These are phyloP conservation scores for Drosophila anceps DNA, from an alignment of 2,888 invertebrate genomes.

Conservation along the genomic window DNA sequence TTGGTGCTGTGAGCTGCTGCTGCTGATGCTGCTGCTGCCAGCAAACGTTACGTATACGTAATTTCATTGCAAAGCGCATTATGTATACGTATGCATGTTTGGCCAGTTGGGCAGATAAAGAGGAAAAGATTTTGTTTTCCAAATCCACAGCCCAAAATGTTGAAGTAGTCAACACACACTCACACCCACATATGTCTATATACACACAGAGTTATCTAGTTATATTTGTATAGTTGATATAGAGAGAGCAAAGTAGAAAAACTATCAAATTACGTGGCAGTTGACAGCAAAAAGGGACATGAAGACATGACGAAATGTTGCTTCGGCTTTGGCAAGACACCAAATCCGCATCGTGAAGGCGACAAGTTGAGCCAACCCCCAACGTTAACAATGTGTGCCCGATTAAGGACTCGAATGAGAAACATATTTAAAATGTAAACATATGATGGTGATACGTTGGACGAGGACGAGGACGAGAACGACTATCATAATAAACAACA, in stretches of 20 bases:
- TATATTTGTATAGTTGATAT: constrained; percentile 66
- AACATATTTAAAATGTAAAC: constrained; percentile 67
- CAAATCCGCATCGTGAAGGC: constrained; percentile 45
- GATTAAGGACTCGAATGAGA: constrained; percentile 22
- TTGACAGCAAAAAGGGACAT: constrained; percentile 52
- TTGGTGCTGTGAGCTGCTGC: constrained; percentile 10
- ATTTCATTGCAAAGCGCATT: constrained; percentile 69
- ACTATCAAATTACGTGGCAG: constrained; percentile 78
- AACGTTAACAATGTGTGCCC: constrained; percentile 38
- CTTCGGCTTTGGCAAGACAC: constrained; percentile 24
- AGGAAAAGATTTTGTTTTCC: constrained; percentile 7
- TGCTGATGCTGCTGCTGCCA: constrained; percentile 26
- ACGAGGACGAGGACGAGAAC: not conserved
- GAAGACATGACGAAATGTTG: constrained; percentile 4
- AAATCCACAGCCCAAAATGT: constrained; percentile 50
- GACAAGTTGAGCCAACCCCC: constrained; percentile 38
- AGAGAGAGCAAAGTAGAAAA: constrained; percentile 67
- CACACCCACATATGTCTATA: constrained; percentile 11
- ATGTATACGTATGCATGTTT: constrained; percentile 43
- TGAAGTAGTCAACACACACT: no score
- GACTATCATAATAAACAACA: constrained; percentile 38
- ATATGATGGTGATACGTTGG: constrained; percentile 27
- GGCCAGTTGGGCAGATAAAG: constrained; percentile 10
- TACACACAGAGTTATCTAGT: constrained; percentile 34
- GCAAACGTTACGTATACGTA: constrained; percentile 70